phyloP scores from a whole-genome alignment of 2,113 vertebrate species.

The Paradisaea rubra region DNA sequence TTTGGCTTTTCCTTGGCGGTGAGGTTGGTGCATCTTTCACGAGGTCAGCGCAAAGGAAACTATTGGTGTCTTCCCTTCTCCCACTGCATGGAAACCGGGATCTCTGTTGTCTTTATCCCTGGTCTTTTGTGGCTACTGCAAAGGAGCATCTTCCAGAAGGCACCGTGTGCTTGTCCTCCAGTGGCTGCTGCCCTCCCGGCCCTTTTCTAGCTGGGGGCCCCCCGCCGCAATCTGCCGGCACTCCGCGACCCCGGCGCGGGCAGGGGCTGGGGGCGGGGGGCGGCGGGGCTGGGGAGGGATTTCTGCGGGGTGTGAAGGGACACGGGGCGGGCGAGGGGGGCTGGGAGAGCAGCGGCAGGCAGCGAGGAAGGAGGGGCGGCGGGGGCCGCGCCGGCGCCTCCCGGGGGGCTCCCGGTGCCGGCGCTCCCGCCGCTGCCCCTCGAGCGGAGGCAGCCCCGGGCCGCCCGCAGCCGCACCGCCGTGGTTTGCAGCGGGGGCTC shows the following conservation, averaged over 20 bases:
- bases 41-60: neutral
- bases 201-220: neutral
- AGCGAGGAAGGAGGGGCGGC: no score
- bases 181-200: neutral
- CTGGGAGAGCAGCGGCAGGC: no score
- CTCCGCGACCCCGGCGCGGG: neutral
- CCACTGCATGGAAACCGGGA: neutral
- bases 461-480: no score
- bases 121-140: neutral
- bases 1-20: neutral
- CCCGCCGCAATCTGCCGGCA: neutral
- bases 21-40: neutral
- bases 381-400: no score
- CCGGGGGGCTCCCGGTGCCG: no score
- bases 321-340: no score
- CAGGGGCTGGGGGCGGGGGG: neutral
- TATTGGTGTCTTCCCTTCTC: neutral
- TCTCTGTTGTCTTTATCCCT: neutral
- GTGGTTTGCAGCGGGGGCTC: neutral
- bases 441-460: no score
- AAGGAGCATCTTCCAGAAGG: slow-evolving; percentile 18
- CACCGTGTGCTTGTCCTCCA: neutral
- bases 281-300: neutral
- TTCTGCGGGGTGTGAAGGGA: no score
- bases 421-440: no score